These are phyloP conservation scores for Garrulus glandarius DNA, from an alignment of 2,797 vertebrate genomes.

Conservation along the genomic window DNA sequence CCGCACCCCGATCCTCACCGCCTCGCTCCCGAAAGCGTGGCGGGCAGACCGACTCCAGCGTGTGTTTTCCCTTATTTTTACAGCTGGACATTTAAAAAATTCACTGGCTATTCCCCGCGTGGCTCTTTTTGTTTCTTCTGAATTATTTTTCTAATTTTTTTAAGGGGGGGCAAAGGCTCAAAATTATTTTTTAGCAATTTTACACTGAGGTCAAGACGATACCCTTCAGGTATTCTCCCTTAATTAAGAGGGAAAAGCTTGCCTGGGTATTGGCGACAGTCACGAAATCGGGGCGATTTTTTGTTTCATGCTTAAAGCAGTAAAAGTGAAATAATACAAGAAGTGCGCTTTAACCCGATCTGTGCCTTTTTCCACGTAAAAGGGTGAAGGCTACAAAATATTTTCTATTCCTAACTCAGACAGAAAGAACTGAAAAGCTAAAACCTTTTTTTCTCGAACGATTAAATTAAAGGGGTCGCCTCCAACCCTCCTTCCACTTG, in stretches of 20 bases:
- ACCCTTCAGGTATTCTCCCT: not conserved
- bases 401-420: not conserved
- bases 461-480: slow-evolving; percentile 40
- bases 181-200: not conserved
- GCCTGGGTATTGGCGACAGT: not conserved
- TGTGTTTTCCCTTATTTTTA: not conserved
- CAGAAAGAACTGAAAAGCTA: not conserved
- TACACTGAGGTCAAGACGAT: not conserved
- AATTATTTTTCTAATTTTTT: not conserved
- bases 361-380: not conserved
- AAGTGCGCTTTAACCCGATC: not conserved
- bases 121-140: not conserved
- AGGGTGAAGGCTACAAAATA: not conserved
- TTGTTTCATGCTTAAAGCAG: not conserved
- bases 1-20: not conserved
- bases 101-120: not conserved
- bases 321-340: not conserved
- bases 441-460: slow-evolving; percentile 24
- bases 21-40: not conserved
- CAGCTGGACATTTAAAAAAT: not conserved
- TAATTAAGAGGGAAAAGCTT: not conserved
- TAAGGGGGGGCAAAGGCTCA: not conserved
- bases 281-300: not conserved
- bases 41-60: not conserved
- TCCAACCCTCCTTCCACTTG: slow-evolving; percentile 25